Percentiles rank a stretch among this genome's conserved stretches.
Conservation (phyloP, 2,888 invertebrate genomes). For the Protophormia terraenovae region DNA sequence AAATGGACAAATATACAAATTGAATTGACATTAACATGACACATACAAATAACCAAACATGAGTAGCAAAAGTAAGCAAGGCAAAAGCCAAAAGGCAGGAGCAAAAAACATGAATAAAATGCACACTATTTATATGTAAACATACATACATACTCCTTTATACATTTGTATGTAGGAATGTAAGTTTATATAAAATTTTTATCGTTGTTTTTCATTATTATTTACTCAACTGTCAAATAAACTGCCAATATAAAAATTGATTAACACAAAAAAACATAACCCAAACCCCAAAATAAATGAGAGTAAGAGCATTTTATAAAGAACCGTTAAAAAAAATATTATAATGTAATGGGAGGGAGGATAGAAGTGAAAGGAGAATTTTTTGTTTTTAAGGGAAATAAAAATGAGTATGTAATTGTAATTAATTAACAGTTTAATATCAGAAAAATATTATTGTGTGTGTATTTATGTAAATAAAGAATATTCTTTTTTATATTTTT, state of each 20-base stretch:
- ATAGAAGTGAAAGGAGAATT: not conserved
- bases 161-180: not conserved
- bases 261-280: slow-evolving; percentile 42
- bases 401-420: slow-evolving; percentile 48
- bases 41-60: slow-evolving; percentile 45
- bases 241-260: slow-evolving; percentile 64
- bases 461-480: slow-evolving; percentile 2
- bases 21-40: slow-evolving; percentile 68
- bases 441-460: not conserved
- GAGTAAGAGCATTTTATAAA: slow-evolving; percentile 8
- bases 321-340: slow-evolving; percentile 31
- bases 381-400: not conserved
- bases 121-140: not conserved
- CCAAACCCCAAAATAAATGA: slow-evolving; percentile 28
- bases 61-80: slow-evolving; percentile 13
- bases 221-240: slow-evolving; percentile 63
- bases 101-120: slow-evolving; percentile 5
- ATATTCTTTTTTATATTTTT: not conserved
- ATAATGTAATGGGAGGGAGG: slow-evolving; percentile 41
- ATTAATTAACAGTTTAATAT: slow-evolving; percentile 53
- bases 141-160: not conserved
- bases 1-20: slow-evolving; percentile 65
- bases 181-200: not conserved
- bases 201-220: slow-evolving; percentile 41
- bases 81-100: too few species aligned